A percentile compares a stretch with the other conserved stretches of the same genome.
These are phyloP conservation scores for Alectoris magna DNA, from an alignment of 2,797 vertebrate species.

Conservation along the genomic window DNA sequence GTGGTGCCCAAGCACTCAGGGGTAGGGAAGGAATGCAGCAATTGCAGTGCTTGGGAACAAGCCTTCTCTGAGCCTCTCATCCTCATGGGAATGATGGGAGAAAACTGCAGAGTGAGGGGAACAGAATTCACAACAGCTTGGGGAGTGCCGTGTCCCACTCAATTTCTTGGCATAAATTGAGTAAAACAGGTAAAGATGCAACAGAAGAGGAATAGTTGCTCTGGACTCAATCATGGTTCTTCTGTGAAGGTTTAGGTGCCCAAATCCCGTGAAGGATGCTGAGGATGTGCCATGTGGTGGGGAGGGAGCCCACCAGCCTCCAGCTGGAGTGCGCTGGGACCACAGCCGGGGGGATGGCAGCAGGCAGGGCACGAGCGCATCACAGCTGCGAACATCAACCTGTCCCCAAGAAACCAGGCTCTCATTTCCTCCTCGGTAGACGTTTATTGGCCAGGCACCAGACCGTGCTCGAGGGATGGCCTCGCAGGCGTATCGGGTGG, in stretches of 20 bases:
- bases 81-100: not conserved
- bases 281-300: fast-evolving
- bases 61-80: not conserved
- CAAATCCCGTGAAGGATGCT: not conserved
- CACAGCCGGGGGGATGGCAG: too few species aligned
- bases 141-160: not conserved
- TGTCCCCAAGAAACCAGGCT: conserved; percentile 8
- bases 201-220: fast-evolving
- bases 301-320: not conserved
- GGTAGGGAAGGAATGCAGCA: not conserved
- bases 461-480: conserved; percentile 62
- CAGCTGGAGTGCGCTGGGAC: not conserved
- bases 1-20: not conserved
- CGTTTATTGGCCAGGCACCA: conserved; percentile 55
- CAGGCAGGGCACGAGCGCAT: not conserved
- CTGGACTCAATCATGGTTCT: not conserved
- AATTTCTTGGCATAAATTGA: not conserved
- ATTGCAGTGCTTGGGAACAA: not conserved
- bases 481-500: conserved; percentile 65
- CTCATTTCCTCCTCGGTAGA: conserved; percentile 29
- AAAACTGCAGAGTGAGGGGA: not conserved
- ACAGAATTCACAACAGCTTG: fast-evolving
- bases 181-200: fast-evolving
- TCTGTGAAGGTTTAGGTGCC: not conserved
- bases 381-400: not conserved